phyloP scores from a whole-genome alignment of 2,888 invertebrate species.

The Scaptomyza flava region DNA sequence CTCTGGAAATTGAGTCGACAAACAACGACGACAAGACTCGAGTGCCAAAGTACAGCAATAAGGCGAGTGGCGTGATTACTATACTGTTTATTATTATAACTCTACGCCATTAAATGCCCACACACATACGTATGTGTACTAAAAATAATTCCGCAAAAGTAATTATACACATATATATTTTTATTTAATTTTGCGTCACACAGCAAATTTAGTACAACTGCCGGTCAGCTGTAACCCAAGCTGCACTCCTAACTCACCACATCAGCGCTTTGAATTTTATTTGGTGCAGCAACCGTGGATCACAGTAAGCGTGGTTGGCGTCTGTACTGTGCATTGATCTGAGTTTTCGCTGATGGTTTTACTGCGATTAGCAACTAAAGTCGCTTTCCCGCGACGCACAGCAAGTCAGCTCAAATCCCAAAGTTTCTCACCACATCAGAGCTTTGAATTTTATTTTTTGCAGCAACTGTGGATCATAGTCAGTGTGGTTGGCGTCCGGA shows the following conservation, averaged over 20 bases:
- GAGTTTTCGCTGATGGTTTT: neutral
- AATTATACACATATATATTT: slow-evolving; percentile 1
- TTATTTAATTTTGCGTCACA: slow-evolving; percentile 25
- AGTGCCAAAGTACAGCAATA: slow-evolving; percentile 65
- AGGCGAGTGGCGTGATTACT: slow-evolving; percentile 70
- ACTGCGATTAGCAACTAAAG: too few species aligned
- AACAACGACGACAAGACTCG: slow-evolving; percentile 14
- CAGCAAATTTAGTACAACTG: neutral
- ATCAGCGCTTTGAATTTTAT: neutral
- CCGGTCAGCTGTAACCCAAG: neutral
- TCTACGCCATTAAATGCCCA: slow-evolving; percentile 15
- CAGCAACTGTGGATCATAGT: too few species aligned
- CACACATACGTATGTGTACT: slow-evolving; percentile 8
- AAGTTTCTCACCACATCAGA: too few species aligned
- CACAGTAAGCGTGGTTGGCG: neutral
- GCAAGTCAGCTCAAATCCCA: too few species aligned
- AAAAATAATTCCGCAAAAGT: neutral
- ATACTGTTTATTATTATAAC: slow-evolving; percentile 54
- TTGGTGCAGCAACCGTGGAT: too few species aligned
- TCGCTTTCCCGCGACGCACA: too few species aligned
- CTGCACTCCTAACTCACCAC: neutral
- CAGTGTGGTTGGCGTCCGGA: too few species aligned
- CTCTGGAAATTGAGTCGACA: slow-evolving; percentile 11
- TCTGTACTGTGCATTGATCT: neutral
- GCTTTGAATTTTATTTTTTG: too few species aligned